A percentile compares a stretch with the other conserved stretches of the same genome.
Conservation (phyloP, 2,888 invertebrate species). For the Neria commutata region DNA sequence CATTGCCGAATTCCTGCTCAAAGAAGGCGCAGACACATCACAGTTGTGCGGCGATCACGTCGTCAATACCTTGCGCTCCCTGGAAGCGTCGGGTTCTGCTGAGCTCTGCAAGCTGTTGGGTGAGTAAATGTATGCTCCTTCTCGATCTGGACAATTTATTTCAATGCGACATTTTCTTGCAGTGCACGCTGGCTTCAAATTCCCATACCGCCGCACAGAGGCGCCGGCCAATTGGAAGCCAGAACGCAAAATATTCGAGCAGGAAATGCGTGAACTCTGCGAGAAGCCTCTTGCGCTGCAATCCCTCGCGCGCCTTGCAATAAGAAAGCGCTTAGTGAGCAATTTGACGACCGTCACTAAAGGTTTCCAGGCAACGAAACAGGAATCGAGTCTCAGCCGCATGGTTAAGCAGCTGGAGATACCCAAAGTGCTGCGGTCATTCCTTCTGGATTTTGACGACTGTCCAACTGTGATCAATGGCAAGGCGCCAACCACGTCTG, state of each 20-base stretch:
- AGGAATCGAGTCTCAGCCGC: slow-evolving; percentile 49
- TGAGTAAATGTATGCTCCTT: slow-evolving; percentile 34
- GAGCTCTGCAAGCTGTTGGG: slow-evolving; percentile 51
- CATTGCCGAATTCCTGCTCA: slow-evolving; percentile 55
- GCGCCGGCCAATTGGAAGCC: slow-evolving; percentile 29
- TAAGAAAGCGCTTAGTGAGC: slow-evolving; percentile 46
- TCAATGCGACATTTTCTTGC: neutral
- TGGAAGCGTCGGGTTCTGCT: slow-evolving; percentile 36
- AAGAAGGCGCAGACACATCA: slow-evolving; percentile 55
- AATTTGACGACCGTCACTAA: slow-evolving; percentile 41
- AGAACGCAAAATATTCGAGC: slow-evolving; percentile 37
- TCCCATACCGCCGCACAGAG: slow-evolving; percentile 35
- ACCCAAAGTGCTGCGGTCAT: slow-evolving; percentile 50
- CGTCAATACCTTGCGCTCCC: slow-evolving; percentile 45
- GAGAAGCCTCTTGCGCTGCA: slow-evolving; percentile 51
- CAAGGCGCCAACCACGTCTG: no score
- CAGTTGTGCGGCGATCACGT: slow-evolving; percentile 49
- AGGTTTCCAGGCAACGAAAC: slow-evolving; percentile 42
- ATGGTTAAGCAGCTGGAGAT: slow-evolving; percentile 52
- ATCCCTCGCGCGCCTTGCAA: slow-evolving; percentile 49
- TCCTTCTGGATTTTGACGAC: slow-evolving; percentile 54
- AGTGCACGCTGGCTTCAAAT: slow-evolving; percentile 54
- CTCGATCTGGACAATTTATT: no score
- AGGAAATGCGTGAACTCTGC: slow-evolving; percentile 35
- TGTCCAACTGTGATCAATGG: slow-evolving; percentile 39